phyloP scores from a whole-genome alignment of 2,113 vertebrate species.

The Tragulus kanchil region DNA sequence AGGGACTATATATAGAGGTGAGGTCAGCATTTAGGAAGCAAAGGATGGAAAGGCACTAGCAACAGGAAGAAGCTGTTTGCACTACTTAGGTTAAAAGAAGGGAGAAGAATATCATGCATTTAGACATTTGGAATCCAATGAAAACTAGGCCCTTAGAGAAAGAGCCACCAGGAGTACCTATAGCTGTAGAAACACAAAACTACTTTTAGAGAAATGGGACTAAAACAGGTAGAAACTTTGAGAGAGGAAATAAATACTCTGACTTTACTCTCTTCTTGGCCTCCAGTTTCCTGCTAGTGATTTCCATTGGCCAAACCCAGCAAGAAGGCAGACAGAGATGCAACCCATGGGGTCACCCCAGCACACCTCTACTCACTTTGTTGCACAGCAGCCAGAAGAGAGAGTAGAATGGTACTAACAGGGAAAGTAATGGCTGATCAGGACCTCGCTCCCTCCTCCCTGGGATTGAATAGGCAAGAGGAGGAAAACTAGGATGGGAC shows the following conservation, averaged over 20 bases:
- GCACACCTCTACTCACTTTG: rapidly evolving
- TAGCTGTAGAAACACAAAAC: background rate
- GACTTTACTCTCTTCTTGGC: background rate
- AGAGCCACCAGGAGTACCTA: too few species aligned
- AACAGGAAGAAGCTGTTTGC: background rate
- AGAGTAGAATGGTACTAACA: background rate
- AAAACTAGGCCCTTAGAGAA: background rate
- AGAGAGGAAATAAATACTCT: background rate
- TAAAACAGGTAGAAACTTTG: background rate
- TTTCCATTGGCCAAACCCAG: background rate
- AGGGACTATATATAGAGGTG: background rate
- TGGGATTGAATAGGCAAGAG: background rate
- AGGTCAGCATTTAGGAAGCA: background rate
- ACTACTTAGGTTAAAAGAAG: background rate
- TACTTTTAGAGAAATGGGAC: background rate
- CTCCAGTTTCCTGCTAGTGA: background rate
- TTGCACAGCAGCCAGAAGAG: background rate
- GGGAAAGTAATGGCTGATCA: background rate
- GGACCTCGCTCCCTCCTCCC: background rate
- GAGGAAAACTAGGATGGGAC: background rate
- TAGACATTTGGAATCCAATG: background rate
- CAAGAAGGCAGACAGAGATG: background rate
- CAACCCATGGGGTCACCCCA: background rate
- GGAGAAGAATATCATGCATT: background rate
- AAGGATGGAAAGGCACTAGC: background rate